Base-by-base conservation (phyloP, 2,113 vertebrate genomes). In the Coturnix japonica region DNA sequence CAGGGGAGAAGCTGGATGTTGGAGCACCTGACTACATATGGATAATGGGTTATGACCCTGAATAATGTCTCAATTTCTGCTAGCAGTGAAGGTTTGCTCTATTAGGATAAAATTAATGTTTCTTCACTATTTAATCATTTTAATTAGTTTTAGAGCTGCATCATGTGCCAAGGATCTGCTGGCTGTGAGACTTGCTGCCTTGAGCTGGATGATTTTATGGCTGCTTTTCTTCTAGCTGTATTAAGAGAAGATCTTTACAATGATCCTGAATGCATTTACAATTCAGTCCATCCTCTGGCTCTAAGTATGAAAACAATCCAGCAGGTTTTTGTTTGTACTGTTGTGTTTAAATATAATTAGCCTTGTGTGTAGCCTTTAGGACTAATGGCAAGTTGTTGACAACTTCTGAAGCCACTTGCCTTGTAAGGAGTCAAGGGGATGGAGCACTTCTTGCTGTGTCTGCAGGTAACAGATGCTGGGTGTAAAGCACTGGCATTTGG, bases 321-420 rank as follows among this genome's bases (percentile, higher is more conserved):
- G 16, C 31, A 70, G 22, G 1, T 21, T 77, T 39, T 73, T 53
- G 28, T 77, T 75, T 54, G 31, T 63, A 12, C 4, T 8, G 3
- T 65, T 79, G 67, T 56, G 41, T 51, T 74, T 46, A 37, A 54
- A 20, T 76, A 9, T 47, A 26, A 59, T 79, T 46, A 78, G 12
- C 28, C 14, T 56, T 61, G 11, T 69, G 18, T 69, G 3, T 14
- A 92, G 35, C 35, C 10, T 4, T 33, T 30, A 31, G 8, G 39
- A 21, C 41, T 61, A 61, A 19, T 5, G 63, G 71, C 39, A 56
- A 65, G 70, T 41, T 75, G 26, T 18, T 75, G 53, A 64, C 63
- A 56, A 0, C 53, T 60, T 37, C 19, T 35, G 28, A 49, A 71
- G 41, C 43, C 18, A 8, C 2, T 0, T 3, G 76, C 11, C 72